Evolutionary conservation across 2,888 invertebrate species (phyloP).

Genomic region (Ennomos fuscantarius): DNA sequence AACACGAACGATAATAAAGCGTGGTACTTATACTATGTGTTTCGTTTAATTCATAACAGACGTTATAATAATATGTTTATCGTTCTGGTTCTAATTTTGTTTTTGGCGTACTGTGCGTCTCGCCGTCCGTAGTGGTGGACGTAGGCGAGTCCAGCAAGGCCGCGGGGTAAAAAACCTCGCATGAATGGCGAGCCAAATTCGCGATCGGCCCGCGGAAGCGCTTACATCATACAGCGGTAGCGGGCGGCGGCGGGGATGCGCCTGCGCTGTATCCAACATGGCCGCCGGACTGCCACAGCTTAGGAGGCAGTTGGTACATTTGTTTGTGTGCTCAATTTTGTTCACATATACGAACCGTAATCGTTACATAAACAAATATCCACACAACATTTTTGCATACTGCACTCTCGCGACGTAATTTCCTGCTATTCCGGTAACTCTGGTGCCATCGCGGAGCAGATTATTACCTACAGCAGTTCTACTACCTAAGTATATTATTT

Average conservation of each 20-base stretch:
- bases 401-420: too few species aligned
- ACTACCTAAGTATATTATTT: not conserved
- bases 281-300: conserved; percentile 33
- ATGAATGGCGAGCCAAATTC: conserved; percentile 76
- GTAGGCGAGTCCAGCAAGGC: conserved; percentile 74
- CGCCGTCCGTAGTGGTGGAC: conserved; percentile 37
- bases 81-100: conserved; percentile 65
- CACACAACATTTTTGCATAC: too few species aligned
- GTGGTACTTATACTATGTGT: not conserved
- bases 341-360: conserved; percentile 1
- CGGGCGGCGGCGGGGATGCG: conserved; percentile 50
- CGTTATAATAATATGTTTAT: conserved; percentile 16
- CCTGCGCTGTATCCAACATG: conserved; percentile 51
- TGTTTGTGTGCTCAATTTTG: conserved; percentile 8
- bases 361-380: not conserved
- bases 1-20: too few species aligned
- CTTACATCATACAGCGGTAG: conserved; percentile 57
- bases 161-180: conserved; percentile 70
- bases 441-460: too few species aligned
- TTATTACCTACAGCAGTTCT: not conserved
- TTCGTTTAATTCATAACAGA: conserved; percentile 13
- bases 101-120: conserved; percentile 59
- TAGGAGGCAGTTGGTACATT: conserved; percentile 2
- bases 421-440: too few species aligned
- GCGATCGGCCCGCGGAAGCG: conserved; percentile 65